phyloP scores from a whole-genome alignment of 2,797 vertebrate genomes.

The Lerista edwardsae region DNA sequence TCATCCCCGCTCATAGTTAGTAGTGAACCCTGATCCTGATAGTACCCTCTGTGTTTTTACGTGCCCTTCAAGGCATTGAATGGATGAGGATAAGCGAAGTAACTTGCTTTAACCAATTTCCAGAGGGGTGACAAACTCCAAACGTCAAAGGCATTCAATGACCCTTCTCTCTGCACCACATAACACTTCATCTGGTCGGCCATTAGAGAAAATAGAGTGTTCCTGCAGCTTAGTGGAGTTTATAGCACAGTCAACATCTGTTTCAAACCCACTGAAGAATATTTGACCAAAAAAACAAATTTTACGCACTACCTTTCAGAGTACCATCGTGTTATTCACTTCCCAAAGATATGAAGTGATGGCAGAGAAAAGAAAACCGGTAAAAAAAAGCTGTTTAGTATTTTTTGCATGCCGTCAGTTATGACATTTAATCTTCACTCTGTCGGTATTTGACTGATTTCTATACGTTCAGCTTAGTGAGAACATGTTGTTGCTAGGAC shows the following conservation, averaged over 20 bases:
- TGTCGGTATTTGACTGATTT: conserved; percentile 70
- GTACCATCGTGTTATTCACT: conserved; percentile 54
- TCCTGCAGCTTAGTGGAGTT: not conserved
- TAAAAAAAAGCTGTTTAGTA: conserved; percentile 57
- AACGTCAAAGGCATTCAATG: not conserved
- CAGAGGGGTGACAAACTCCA: not conserved
- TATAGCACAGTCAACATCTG: not conserved
- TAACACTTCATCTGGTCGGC: not conserved
- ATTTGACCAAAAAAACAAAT: not conserved
- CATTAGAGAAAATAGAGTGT: conserved; percentile 12
- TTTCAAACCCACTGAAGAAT: not conserved
- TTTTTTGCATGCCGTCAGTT: conserved; percentile 67
- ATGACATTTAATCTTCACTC: conserved; percentile 71
- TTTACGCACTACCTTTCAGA: conserved; percentile 17
- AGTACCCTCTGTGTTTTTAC: not conserved
- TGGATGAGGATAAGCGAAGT: not conserved
- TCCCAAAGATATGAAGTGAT: conserved; percentile 50
- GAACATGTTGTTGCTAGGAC: conserved; percentile 70
- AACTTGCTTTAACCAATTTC: not conserved
- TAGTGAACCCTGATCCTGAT: not conserved
- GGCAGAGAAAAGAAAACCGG: conserved; percentile 8
- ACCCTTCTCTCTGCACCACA: not conserved
- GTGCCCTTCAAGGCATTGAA: not conserved
- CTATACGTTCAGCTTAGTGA: conserved; percentile 59
- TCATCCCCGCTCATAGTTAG: not conserved